Conservation (phyloP, 2,113 vertebrate species). For the Bothrops jararaca region DNA sequence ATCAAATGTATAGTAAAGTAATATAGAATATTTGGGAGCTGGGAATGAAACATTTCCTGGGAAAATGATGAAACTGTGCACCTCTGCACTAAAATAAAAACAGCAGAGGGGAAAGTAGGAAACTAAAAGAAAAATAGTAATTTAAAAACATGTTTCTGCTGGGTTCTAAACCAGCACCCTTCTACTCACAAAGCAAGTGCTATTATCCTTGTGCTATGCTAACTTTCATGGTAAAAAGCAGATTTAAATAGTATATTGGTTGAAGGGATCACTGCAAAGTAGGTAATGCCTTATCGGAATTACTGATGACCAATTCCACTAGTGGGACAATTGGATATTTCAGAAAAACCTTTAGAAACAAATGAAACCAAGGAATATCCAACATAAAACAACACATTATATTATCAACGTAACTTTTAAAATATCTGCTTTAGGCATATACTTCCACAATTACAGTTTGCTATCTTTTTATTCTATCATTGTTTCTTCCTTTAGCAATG, state of each 20-base stretch:
- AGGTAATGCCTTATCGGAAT: neutral
- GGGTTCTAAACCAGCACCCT: neutral
- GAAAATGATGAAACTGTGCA: neutral
- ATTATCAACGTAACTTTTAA: neutral
- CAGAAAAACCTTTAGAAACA: neutral
- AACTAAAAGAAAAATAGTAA: neutral
- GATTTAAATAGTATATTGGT: neutral
- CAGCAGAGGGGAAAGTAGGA: neutral
- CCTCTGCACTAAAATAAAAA: neutral
- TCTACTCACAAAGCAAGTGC: neutral
- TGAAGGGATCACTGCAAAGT: neutral
- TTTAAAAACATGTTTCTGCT: neutral
- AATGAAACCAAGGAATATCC: neutral
- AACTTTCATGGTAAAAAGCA: neutral
- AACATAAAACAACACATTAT: neutral
- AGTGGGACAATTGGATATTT: neutral
- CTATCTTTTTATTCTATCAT: neutral
- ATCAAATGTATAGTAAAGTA: neutral
- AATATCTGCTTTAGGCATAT: neutral
- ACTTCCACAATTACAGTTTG: neutral
- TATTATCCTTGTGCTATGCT: neutral
- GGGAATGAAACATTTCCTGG: neutral
- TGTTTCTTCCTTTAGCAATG: neutral
- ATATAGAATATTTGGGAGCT: neutral
- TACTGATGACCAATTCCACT: neutral